Evolutionary conservation across 2,797 vertebrate species (phyloP).

Genomic region (Chloroceryle amazona): DNA sequence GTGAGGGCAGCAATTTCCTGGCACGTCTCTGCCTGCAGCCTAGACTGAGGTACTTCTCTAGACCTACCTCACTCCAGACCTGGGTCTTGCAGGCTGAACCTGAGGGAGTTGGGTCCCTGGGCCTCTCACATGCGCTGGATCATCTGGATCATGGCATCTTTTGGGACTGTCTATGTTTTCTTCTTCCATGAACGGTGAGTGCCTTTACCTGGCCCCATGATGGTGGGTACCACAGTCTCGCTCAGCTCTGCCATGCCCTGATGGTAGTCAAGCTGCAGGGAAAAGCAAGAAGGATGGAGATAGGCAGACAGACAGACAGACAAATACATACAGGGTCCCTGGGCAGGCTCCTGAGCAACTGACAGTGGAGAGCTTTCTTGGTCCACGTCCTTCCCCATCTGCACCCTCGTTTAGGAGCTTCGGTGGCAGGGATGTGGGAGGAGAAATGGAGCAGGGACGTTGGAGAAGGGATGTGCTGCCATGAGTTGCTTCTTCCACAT

Average conservation of each 20-base stretch:
- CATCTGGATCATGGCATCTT: conserved; percentile 95
- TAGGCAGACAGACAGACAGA: not conserved
- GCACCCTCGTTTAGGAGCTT: not conserved
- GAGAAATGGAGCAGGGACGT: no score
- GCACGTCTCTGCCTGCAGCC: not conserved
- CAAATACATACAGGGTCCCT: not conserved
- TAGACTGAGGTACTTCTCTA: rapidly evolving
- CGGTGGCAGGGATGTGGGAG: not conserved
- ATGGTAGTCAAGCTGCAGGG: not conserved
- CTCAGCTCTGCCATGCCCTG: not conserved
- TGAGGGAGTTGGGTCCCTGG: conserved; percentile 94
- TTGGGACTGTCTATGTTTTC: conserved; percentile 93
- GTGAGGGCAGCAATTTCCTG: not conserved
- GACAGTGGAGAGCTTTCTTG: not conserved
- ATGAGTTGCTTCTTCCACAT: conserved; percentile 23
- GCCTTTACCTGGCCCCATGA: rapidly evolving
- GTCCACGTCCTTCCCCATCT: not conserved
- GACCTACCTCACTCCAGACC: not conserved
- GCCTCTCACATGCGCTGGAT: conserved; percentile 96
- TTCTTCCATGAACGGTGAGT: conserved; percentile 95
- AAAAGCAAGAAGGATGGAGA: not conserved
- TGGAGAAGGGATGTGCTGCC: not conserved
- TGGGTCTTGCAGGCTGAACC: conserved; percentile 88
- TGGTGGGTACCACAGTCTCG: rapidly evolving
- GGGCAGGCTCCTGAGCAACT: not conserved